A percentile compares a stretch with the other conserved stretches of the same genome.
phyloP scores from a whole-genome alignment of 2,113 vertebrate genomes.

The Grantiella picta region DNA sequence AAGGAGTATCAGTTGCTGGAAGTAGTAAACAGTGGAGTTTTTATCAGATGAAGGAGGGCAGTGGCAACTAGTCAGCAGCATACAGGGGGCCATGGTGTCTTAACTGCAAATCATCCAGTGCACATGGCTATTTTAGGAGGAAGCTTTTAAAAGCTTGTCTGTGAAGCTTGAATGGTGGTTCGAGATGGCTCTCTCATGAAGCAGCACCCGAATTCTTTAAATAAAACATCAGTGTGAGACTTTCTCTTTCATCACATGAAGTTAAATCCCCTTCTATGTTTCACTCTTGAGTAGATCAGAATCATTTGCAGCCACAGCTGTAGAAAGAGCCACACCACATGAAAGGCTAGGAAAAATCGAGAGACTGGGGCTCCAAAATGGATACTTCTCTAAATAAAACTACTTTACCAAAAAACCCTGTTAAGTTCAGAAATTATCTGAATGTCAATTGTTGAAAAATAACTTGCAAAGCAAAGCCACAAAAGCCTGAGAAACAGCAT shows the following conservation, averaged over 20 bases:
- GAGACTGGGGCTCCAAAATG: neutral
- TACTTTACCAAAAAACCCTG: neutral
- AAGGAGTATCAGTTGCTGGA: neutral
- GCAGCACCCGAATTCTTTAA: neutral
- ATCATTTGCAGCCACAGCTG: neutral
- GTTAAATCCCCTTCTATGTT: neutral
- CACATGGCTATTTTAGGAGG: neutral
- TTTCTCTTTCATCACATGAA: neutral
- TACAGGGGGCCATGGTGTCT: neutral
- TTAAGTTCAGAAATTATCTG: neutral
- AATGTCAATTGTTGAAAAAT: neutral
- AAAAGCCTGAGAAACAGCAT: too few species aligned
- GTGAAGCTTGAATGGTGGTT: neutral
- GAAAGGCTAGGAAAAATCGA: neutral
- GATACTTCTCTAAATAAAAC: neutral
- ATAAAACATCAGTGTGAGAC: neutral
- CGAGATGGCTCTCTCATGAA: neutral
- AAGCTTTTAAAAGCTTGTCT: neutral
- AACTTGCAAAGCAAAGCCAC: too few species aligned
- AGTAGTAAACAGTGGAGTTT: neutral
- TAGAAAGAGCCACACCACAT: neutral
- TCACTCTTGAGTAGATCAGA: neutral
- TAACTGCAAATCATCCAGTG: neutral
- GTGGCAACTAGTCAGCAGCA: neutral
- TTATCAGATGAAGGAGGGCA: neutral